Base-by-base conservation (phyloP, 2,113 vertebrate genomes). In the Cololabis saira region DNA sequence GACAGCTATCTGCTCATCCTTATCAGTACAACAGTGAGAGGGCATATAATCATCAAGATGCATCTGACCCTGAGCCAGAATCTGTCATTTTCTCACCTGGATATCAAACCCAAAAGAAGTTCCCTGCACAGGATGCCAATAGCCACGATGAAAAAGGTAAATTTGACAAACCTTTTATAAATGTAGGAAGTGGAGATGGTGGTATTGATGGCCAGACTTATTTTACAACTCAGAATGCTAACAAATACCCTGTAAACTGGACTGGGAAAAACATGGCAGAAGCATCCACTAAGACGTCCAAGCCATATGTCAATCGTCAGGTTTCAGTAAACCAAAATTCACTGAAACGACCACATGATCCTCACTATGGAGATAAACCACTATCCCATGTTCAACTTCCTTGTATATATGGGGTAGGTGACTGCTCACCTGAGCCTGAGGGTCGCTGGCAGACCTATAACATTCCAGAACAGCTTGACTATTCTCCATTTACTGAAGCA, bases 71-170 rank as follows among this genome's bases (percentile, higher is more conserved):
- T 5, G 40, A 11, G 24, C 16, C 13, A 19, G 30, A 7, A 54
- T 43, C 56, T 8, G 41, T 43, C 17, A 5, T 15, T 16, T 1
- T 8, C 11, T 18, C 55, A 14, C 9, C 22, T 17, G 10, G 7
- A 1, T 19, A 30, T 52, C 21, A 41, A 61, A 42, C 12, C 13
- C 64, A 56, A 33, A 53, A 54, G 1, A 33, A 17, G 17, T 1
- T n/a, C 13, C n/a, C 50, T 5, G 21, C 0, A 17, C 48, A 0
- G n/a, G 13, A 50, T 2, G 1, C n/a, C 13, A 11, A 1, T 6
- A 17, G 5, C 19, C 22, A 12, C 0, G 6, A 43, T 12, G 22
- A 12, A 55, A 65, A 60, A 40, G 7, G 14, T 2, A 8, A 21
- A 22, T 61, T 43, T 16, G 14, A 5, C 18, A 65, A 49, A 24